Base-by-base conservation (phyloP, 2,888 invertebrate species). In the Eristalis arbustorum region DNA sequence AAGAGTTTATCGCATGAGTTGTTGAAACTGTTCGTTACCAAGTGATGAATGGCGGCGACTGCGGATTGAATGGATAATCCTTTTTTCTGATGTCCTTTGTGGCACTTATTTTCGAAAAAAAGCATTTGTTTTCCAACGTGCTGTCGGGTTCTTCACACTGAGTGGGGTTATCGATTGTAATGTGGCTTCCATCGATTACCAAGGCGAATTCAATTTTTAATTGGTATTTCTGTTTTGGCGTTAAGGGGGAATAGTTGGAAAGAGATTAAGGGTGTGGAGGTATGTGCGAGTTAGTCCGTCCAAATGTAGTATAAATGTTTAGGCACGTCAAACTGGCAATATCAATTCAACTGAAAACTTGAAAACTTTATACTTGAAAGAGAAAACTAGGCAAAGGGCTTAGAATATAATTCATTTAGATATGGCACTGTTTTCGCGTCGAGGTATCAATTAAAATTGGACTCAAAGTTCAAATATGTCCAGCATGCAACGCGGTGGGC, bases 1-100 rank as follows among this genome's bases (percentile, higher is more conserved):
- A 85, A 40, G 28, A 40, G 42, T 67, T 75, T 67, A 67, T 59
- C 42, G 40, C 10, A 22, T 42, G 25, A 76, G 34, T 22, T 62
- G 67, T 61, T 34, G 57, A 66, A 3, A 73, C 37, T 23, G 62
- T 62, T 28, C 40, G 71, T 59, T 59, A 25, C 13, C 1, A 6
- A 18, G 49, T 49, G 49, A 49, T 49, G 49, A 49, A 49, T 49
- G 49, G 6, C 1, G 42, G 1, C 1, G 18, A 18, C 49, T 49
- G 49, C 49, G 49, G 49, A 49, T 18, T 49, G 49, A 49, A 49
- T 49, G 49, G 49, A n/a, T 49, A 49, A 49, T 49, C 49, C 49
- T 49, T 49, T 49, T n/a, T 49, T 37, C 49, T n/a, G 49, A 18
- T 18, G 49, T 49, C 49, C 49, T 18, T 49, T 49, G 49, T 49